Conservation (phyloP, 1,140 invertebrate genomes). For the Nephila pilipes region DNA sequence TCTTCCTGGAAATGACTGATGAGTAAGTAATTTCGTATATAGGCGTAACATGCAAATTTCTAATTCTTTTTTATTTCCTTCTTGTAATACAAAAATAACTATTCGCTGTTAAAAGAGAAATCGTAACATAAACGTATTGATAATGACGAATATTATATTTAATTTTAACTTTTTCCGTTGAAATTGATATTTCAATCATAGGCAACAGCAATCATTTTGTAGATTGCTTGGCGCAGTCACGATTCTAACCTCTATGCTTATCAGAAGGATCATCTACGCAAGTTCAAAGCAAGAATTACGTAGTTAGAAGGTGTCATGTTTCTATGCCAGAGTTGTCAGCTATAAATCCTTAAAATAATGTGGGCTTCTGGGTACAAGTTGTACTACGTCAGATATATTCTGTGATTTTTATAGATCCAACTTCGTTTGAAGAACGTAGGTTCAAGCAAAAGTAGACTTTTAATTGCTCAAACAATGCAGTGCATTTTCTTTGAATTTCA, state of each 20-base stretch:
- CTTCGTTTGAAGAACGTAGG: too few relatives aligned
- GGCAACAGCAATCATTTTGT: not conserved
- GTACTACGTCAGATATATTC: too few relatives aligned
- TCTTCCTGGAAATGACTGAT: not conserved
- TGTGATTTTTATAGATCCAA: too few relatives aligned
- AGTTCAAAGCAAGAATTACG: not conserved
- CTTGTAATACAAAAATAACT: not conserved
- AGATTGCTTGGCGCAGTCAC: not conserved
- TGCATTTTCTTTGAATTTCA: not conserved
- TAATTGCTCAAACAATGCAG: not conserved
- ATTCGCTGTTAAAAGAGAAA: not conserved
- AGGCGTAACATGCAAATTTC: not conserved
- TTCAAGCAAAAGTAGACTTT: too few relatives aligned
- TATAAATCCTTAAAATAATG: not conserved
- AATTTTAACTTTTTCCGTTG: not conserved
- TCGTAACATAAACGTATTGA: not conserved
- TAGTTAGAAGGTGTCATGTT: not conserved
- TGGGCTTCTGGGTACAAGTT: not conserved
- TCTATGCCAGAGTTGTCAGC: not conserved
- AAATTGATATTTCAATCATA: slow-evolving; percentile 24
- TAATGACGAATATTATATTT: not conserved
- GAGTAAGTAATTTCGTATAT: not conserved
- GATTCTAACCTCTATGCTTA: not conserved
- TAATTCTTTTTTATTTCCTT: not conserved
- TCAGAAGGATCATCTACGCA: not conserved